Evolutionary conservation across 1,140 invertebrate species (phyloP), one percentile per base, ranked within the genome.

Genomic region (Leptinotarsa lineolata): DNA sequence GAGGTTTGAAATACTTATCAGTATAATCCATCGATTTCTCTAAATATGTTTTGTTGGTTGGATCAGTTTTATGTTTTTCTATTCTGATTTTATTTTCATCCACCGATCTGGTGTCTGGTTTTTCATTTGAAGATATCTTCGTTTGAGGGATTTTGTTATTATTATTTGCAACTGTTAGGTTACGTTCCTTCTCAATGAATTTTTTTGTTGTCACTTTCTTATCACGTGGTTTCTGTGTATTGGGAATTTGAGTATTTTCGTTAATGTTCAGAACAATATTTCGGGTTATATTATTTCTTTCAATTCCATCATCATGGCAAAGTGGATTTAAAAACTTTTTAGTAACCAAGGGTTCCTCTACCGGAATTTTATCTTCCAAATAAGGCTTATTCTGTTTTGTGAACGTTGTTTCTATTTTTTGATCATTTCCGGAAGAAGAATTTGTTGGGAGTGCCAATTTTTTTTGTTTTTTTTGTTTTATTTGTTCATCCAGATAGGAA

Each of bases 271-370:
- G 30, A 39, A 72, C 8, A 16, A 30, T n/a, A 18, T 46, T 71
- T 18, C 68, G 45, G 8, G 18, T 63, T 58, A 74, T 6, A 30
- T 75, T 72, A 22, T 44, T 66, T 68, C 72, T 72, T 44, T 68
- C 68, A 54, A 54, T 5, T 8, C 6, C 61, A 73, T 82, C 81
- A 45, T 79, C 81, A 59, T 74, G 69, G 30, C 81, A 81, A 59
- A 82, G 66, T 63, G 76, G 74, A 68, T 68, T 75, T 21, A 82
- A 77, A 68, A 82, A 77, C 73, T 80, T 83, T 69, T 83, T 82
- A 63, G 74, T 77, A 44, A 74, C 72, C 46, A 82, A 59, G 16
- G 81, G 82, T 74, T 84, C 82, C 20, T 80, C 75, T 61, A 83
- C 77, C 15, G 81, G 81, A 22, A 79, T 70, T 73, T 70, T 75